These are phyloP conservation scores for Eremophila alpestris DNA, from an alignment of 2,797 vertebrate genomes.

Conservation along the genomic window DNA sequence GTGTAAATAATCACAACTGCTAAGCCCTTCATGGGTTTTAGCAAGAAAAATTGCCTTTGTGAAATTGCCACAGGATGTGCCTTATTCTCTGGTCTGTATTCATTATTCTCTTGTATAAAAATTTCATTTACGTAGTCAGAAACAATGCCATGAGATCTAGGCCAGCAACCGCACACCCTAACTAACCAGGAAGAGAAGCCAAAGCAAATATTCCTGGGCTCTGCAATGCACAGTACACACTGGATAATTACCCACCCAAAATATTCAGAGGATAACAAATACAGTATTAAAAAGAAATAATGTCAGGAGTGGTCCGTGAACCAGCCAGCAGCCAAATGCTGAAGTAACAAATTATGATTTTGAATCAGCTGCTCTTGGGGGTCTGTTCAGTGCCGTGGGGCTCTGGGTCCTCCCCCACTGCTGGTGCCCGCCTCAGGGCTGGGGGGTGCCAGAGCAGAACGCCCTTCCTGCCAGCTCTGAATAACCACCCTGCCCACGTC, in stretches of 20 bases:
- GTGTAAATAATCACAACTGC: slow-evolving; percentile 28
- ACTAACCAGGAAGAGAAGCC: slow-evolving; percentile 48
- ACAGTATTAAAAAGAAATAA: neutral
- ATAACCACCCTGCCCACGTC: neutral
- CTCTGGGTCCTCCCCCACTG: neutral
- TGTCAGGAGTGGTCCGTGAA: neutral
- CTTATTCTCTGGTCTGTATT: slow-evolving; percentile 50
- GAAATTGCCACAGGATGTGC: slow-evolving; percentile 54
- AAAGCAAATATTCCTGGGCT: slow-evolving; percentile 55
- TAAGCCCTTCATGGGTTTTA: neutral
- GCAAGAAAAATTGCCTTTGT: slow-evolving; percentile 33
- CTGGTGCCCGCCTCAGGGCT: fast-evolving
- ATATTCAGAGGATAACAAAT: slow-evolving; percentile 1
- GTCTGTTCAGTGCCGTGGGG: fast-evolving
- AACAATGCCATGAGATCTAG: slow-evolving; percentile 49
- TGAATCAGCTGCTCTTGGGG: fast-evolving
- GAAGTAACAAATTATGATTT: neutral
- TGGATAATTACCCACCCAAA: neutral
- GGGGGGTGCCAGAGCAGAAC: neutral
- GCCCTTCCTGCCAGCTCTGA: fast-evolving
- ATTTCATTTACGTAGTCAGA: slow-evolving; percentile 42
- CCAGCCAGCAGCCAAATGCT: neutral
- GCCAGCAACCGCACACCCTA: slow-evolving; percentile 31
- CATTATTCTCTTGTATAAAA: slow-evolving; percentile 48
- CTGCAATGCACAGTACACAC: neutral